Conservation (phyloP, 2,888 invertebrate species). For the Parasteatoda lunata region DNA sequence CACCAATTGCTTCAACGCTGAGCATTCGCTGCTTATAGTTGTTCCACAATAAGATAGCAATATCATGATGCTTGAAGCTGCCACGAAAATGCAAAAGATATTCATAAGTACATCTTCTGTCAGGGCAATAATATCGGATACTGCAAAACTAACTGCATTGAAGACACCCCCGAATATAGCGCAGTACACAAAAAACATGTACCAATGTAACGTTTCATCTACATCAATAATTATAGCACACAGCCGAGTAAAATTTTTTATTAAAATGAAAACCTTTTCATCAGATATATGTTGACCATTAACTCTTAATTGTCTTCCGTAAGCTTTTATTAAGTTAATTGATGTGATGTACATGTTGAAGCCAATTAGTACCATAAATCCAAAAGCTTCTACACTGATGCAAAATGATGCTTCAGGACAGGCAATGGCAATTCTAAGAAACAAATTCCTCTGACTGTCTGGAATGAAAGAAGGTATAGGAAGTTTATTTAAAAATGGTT, state of each 20-base stretch:
- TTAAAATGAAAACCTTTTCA: neutral
- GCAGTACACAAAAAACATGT: constrained; percentile 21
- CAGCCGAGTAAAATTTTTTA: constrained; percentile 12
- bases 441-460: neutral
- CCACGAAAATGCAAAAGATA: constrained; percentile 1
- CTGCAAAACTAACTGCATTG: constrained; percentile 15
- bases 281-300: neutral
- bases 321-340: neutral
- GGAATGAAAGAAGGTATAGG: neutral
- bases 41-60: constrained; percentile 19
- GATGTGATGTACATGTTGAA: neutral
- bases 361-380: neutral
- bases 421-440: neutral
- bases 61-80: neutral
- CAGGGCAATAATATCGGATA: neutral
- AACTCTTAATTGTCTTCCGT: neutral
- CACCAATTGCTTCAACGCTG: constrained; percentile 14
- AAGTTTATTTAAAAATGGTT: neutral
- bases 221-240: neutral
- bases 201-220: constrained; percentile 18
- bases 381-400: neutral
- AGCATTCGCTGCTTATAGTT: constrained; percentile 2
- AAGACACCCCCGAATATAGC: constrained; percentile 23
- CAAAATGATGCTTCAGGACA: neutral
- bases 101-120: neutral